A percentile compares a stretch with the other conserved stretches of the same genome.
Evolutionary conservation across 2,113 vertebrate genomes (phyloP).

Genomic region (Astatotilapia flaviijosephi): DNA sequence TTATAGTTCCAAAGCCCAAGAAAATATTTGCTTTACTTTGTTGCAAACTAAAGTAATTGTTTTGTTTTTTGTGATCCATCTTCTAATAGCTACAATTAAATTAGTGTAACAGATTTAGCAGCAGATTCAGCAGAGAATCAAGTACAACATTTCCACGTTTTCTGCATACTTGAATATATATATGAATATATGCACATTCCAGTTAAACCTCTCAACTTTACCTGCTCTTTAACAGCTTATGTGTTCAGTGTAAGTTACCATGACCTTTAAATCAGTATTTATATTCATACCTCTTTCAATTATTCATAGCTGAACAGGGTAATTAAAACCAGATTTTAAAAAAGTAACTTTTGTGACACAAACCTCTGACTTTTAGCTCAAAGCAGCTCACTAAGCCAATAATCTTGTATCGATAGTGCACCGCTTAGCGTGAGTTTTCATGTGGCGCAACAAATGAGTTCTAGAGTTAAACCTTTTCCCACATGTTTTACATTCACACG

Average conservation of each 20-base stretch:
- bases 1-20: background rate
- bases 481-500: accelerated
- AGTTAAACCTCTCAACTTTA: background rate
- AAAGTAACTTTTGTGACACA: background rate
- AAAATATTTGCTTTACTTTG: background rate
- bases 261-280: background rate
- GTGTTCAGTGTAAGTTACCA: background rate
- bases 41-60: background rate
- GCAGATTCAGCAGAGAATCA: background rate
- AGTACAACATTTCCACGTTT: background rate
- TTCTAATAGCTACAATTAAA: background rate
- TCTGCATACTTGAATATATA: background rate
- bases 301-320: background rate
- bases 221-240: background rate
- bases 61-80: background rate
- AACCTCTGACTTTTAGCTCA: background rate
- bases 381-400: accelerated
- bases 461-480: background rate
- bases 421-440: background rate
- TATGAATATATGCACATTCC: background rate
- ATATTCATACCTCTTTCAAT: background rate
- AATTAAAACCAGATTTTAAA: accelerated
- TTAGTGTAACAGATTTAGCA: background rate
- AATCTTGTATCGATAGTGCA: background rate
- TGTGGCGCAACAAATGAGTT: background rate